Base-by-base conservation (phyloP, 2,797 vertebrate genomes). In the Paramormyrops hopkinsi region DNA sequence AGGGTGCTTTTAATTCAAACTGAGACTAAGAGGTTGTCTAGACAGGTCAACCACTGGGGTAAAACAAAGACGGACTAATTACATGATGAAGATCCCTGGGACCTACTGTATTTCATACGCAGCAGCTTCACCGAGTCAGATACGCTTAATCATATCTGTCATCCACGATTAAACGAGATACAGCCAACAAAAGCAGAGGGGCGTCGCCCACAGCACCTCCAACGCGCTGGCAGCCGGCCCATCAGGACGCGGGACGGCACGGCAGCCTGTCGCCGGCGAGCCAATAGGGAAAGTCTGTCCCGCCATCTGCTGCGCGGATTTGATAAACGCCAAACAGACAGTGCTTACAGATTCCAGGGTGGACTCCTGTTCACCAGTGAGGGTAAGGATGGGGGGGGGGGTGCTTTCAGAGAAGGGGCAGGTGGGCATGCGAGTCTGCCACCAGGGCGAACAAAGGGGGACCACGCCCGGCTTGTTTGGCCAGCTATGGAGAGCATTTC, bases 1-100 rank as follows among this genome's bases (percentile, higher is more conserved):
- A 9, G 51, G n/a, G 29, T 56, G 85, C 85, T 41, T 86, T 56
- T 86, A 48, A 53, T 86, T 37, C 51, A 29, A 37, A 86, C 19
- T 56, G 85, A 56, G 85, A 86, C 29, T 17, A 56, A 86, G 85
- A 86, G 85, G 50, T 33, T 54, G 85, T 56, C 85, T 86, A 53
- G 50, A 86, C 82, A 37, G 85, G 85, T 54, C 53, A 86, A 37
- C 14, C 51, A 86, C 50, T 37, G 14, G 85, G 14, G 48, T 86
- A 33, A 56, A 56, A 54, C 14, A 54, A 25, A 33, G 85, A 14
- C 6, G 7, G 6, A 54, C 85, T 29, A 37, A 86, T 86, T 86
- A 41, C 22, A 86, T 1, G 29, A 86, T 41, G 50, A 56, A 86
- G 85, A 33, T 54, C 29, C 12, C 85, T 56, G 51, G 29, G 50